Evolutionary conservation across 1,140 invertebrate species (phyloP), one percentile per base, ranked within the genome.

Genomic region (Bombus waltoni): DNA sequence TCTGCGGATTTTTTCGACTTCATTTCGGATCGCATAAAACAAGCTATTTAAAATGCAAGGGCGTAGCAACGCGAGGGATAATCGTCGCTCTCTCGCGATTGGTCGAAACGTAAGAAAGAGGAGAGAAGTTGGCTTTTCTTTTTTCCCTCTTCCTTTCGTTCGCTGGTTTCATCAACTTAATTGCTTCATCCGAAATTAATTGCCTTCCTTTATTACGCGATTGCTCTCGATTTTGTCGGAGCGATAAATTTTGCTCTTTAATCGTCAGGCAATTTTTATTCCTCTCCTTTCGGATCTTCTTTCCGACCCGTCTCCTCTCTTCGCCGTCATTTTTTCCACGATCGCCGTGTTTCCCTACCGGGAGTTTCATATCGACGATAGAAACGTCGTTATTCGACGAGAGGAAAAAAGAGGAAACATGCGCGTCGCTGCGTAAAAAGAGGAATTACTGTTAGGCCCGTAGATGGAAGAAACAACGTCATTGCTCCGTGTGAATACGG

Each of bases 1-100:
- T 72, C 75, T 70, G 87, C 85, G 74, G 83, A 91, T 92, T 91
- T 92, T 92, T 92, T 91, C 75, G 62, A 86, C 59, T 88, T 91
- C 81, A 87, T 92, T 92, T 92, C 91, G 91, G 87, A 74, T 88
- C 92, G 91, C 91, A 93, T 93, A 92, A 93, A 93, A 91, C 91
- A 83, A 88, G 89, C 92, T 93, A 88, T 92, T 93, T 92, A 92
- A 92, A 91, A 90, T 81, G 77, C 89, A 90, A 85, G n/a, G 91
- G 89, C 92, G 91, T 90, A 89, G 79, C 44, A 70, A 65, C 44
- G 40, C 4, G 1, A 53, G n/a, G 62, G 32, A 10, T 25, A 32
- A 22, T 59, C 44, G 10, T 35, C 0, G 32, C 28, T 28, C 38
- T 9, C 3, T 13, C 15, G 65, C 25, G 57, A 78, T 78, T 78